Evolutionary conservation across 2,797 vertebrate species (phyloP), one percentile per base, ranked within the genome.

Genomic region (Onychomys leucogaster): DNA sequence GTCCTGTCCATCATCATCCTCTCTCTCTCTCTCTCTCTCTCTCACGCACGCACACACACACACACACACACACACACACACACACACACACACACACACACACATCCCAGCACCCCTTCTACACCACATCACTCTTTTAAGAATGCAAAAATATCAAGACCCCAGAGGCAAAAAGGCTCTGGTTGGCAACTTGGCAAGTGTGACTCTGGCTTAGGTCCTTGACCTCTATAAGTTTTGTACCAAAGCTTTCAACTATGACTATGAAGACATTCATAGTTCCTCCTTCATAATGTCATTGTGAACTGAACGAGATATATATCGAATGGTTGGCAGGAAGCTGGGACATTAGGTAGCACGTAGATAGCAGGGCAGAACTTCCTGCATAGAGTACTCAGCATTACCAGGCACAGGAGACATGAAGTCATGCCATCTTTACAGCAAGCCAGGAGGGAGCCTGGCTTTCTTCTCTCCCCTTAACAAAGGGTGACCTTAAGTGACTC

Each of bases 261-360:
- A 1, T 41, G 71, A 59, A 57, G 49, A 14, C 1, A 29, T 57
- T 9, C 32, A 55, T 2, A 12, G 65, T 55, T 65, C 46, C 61
- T 23, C 32, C n/a, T 63, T 80, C 6, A 10, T 2, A 4, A n/a
- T 1, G 4, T 2, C 17, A 55, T 1, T 9, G 5, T 14, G 81
- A 32, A 73, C 34, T 32, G 16, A 19, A 65, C 0, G 46, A 86
- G 82, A 32, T 0, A 13, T 0, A 0, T 0, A 23, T 5, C 2
- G 3, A 10, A 4, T 32, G 27, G 9, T 21, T 19, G 21, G n/a
- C 76, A 65, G 19, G 41, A 17, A 2, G 3, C 17, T 29, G n/a
- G 63, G 25, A 71, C 41, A 29, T 3, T 65, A 23, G 57, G 75
- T n/a, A 52, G 5, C n/a, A 23, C 6, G 7, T 46, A 49, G 82